phyloP scores from a whole-genome alignment of 2,113 vertebrate species.

The Channa maculata region DNA sequence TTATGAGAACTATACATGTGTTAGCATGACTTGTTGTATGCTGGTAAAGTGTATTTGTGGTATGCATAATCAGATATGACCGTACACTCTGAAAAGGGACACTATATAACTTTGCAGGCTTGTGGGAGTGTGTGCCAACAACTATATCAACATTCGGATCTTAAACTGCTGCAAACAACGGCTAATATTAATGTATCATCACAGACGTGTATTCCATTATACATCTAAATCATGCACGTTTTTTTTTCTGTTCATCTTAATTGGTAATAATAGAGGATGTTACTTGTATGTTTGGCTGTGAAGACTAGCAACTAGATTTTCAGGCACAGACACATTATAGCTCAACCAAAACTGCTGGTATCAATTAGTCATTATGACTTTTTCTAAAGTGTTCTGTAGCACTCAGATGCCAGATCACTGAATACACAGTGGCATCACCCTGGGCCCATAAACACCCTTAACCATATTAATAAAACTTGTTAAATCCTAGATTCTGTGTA shows the following conservation, averaged over 20 bases:
- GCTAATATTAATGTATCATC: constrained; percentile 19
- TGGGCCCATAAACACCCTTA: neutral
- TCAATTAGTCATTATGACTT: neutral
- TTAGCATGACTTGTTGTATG: constrained; percentile 82
- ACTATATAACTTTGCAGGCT: constrained; percentile 19
- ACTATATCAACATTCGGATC: constrained; percentile 16
- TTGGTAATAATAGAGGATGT: neutral
- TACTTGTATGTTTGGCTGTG: neutral
- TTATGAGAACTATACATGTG: constrained; percentile 82
- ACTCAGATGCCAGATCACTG: neutral
- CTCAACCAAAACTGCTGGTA: neutral
- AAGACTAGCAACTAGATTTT: neutral
- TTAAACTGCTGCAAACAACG: constrained; percentile 25
- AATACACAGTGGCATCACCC: neutral
- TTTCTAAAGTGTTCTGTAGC: neutral
- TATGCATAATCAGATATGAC: constrained; percentile 62
- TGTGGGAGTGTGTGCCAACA: constrained; percentile 35
- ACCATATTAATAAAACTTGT: neutral
- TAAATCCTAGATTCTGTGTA: too few relatives aligned
- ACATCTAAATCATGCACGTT: constrained; percentile 41
- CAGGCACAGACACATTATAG: neutral
- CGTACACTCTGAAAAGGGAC: constrained; percentile 12
- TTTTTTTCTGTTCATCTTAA: constrained; percentile 21
- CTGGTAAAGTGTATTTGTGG: constrained; percentile 58
- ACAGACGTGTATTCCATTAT: constrained; percentile 23